phyloP scores from a whole-genome alignment of 2,797 vertebrate genomes.

The Epinephelus coioides region DNA sequence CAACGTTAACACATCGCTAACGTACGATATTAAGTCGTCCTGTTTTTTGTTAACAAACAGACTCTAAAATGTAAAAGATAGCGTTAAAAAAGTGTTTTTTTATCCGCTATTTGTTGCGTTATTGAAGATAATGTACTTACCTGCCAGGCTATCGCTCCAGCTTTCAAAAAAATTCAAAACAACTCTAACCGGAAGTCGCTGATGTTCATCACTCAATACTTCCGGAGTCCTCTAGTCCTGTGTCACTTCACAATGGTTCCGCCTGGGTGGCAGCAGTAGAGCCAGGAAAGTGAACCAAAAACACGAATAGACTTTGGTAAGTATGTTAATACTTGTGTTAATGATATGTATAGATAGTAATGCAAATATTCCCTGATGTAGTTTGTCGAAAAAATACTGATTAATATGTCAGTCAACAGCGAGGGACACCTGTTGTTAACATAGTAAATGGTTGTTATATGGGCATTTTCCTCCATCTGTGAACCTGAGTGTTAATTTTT shows the following conservation, averaged over 20 bases:
- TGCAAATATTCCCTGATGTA: no score
- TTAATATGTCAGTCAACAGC: no score
- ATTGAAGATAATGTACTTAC: neutral
- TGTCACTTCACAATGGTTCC: slow-evolving; percentile 57
- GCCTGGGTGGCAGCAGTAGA: neutral
- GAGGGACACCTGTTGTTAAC: no score
- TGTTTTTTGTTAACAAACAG: no score
- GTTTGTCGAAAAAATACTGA: no score
- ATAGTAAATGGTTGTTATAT: no score
- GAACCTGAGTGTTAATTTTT: no score
- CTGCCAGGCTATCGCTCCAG: neutral
- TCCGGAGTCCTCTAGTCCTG: slow-evolving; percentile 17
- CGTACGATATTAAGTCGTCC: neutral
- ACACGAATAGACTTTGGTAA: no score
- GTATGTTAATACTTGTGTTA: no score
- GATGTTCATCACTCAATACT: slow-evolving; percentile 43
- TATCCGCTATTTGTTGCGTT: accelerated
- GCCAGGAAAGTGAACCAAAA: neutral
- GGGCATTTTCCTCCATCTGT: no score
- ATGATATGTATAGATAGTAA: no score
- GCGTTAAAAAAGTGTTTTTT: accelerated
- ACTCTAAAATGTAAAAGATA: neutral
- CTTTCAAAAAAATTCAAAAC: slow-evolving; percentile 60
- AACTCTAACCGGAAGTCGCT: slow-evolving; percentile 56
- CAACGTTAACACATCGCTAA: neutral